Percentiles rank a stretch among this genome's conserved stretches.
These are phyloP conservation scores for Platycheirus albimanus DNA, from an alignment of 2,888 invertebrate genomes.

Conservation along the genomic window DNA sequence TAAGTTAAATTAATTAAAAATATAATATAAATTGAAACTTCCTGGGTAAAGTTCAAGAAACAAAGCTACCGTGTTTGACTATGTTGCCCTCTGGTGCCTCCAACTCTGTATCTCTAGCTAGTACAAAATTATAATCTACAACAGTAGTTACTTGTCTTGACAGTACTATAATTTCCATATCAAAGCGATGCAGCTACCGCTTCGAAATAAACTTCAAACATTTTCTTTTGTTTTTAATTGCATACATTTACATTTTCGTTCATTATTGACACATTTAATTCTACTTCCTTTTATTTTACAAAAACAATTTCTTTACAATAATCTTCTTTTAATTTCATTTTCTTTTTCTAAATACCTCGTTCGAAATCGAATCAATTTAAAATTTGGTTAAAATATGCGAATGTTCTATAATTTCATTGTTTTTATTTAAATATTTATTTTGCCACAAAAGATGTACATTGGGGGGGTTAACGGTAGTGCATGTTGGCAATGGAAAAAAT, in stretches of 20 bases:
- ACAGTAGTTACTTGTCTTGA: too few relatives aligned
- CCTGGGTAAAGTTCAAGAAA: too few relatives aligned
- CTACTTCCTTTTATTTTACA: conserved; percentile 41
- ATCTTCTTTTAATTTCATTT: conserved; percentile 29
- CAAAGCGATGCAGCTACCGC: too few relatives aligned
- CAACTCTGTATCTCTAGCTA: too few relatives aligned
- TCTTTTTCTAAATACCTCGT: neutral
- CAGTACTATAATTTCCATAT: too few relatives aligned
- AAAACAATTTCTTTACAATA: conserved; percentile 50
- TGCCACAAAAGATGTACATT: conserved; percentile 39
- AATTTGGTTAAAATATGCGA: conserved; percentile 33
- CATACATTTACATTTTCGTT: conserved; percentile 71
- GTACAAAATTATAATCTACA: too few relatives aligned
- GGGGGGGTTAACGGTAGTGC: conserved; percentile 7
- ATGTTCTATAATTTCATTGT: conserved; percentile 24
- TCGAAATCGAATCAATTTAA: conserved; percentile 26
- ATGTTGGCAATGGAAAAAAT: conserved; percentile 43
- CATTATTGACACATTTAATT: conserved; percentile 60
- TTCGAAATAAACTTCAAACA: too few relatives aligned
- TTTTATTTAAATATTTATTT: conserved; percentile 4
- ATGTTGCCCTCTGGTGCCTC: too few relatives aligned
- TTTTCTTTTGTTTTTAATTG: conserved; percentile 15
- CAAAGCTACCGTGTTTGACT: too few relatives aligned
- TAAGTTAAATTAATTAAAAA: too few relatives aligned
- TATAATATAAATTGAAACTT: too few relatives aligned